Evolutionary conservation across 2,113 vertebrate genomes (phyloP).

Genomic region (Grus americana): DNA sequence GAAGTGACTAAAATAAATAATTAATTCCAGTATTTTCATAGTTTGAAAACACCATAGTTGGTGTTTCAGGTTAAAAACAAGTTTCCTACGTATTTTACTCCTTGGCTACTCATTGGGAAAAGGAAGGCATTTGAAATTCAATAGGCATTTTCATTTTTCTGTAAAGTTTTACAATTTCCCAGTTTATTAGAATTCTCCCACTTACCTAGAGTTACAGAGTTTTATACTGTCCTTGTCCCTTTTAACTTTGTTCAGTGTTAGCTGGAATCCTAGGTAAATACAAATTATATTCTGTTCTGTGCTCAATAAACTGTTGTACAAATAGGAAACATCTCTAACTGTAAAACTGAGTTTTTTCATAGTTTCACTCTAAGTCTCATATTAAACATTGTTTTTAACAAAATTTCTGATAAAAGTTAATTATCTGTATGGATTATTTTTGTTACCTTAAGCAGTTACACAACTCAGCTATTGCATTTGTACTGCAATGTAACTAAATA

Average conservation of each 20-base stretch:
- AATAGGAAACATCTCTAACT: not conserved
- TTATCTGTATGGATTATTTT: not conserved
- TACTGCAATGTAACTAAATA: not conserved
- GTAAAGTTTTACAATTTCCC: not conserved
- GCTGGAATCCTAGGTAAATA: not conserved
- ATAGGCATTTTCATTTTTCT: not conserved
- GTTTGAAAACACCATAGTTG: not conserved
- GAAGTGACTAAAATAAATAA: not conserved
- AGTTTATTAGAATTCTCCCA: not conserved
- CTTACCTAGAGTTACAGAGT: not conserved
- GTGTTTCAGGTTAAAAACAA: not conserved
- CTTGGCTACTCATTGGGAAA: not conserved
- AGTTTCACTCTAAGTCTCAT: not conserved
- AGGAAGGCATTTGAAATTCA: not conserved
- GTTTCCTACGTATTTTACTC: not conserved
- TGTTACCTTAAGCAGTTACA: not conserved
- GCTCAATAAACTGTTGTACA: not conserved
- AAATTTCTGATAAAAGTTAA: not conserved
- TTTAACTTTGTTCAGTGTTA: not conserved
- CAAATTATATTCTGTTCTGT: not conserved
- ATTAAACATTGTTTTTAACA: not conserved
- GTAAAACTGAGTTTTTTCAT: not conserved
- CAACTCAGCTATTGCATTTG: not conserved
- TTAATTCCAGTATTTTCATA: not conserved
- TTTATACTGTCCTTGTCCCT: not conserved